Conservation (phyloP, 35 echinoderm and acorn worm species). For the Amphiura filiformis region DNA sequence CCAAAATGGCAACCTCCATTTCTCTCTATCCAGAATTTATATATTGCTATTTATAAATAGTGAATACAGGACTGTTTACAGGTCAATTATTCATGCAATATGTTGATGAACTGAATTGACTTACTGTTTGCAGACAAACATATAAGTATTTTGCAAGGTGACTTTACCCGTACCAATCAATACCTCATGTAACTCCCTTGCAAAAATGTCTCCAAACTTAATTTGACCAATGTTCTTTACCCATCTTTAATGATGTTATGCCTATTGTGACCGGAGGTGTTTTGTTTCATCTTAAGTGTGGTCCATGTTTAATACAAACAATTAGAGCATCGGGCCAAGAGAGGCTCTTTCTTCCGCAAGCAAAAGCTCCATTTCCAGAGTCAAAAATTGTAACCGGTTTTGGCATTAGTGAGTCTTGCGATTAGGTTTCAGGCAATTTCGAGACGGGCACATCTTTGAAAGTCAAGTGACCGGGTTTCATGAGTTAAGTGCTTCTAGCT, state of each 20-base stretch:
- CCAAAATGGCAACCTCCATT: too few species aligned
- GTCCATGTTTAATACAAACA: neutral
- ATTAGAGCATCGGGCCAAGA: neutral
- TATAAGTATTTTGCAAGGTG: neutral
- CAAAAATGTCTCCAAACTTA: neutral
- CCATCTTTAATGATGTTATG: neutral
- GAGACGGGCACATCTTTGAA: neutral
- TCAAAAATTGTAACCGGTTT: neutral
- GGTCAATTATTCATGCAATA: too few species aligned
- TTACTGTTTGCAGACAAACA: too few species aligned
- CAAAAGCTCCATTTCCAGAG: too few species aligned
- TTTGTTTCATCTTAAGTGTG: neutral
- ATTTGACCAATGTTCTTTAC: constrained; percentile 2
- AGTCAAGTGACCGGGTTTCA: neutral
- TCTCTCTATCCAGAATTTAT: too few species aligned
- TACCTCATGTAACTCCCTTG: neutral
- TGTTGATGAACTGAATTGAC: too few species aligned
- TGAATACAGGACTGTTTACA: too few species aligned
- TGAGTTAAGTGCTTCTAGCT: neutral
- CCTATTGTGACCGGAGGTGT: neutral
- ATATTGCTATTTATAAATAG: too few species aligned
- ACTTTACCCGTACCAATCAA: neutral
- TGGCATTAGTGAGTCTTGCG: neutral
- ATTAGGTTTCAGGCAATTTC: neutral
- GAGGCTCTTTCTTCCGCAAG: too few species aligned